Base-by-base conservation (phyloP, 2,113 vertebrate genomes). In the Engystomops pustulosus region DNA sequence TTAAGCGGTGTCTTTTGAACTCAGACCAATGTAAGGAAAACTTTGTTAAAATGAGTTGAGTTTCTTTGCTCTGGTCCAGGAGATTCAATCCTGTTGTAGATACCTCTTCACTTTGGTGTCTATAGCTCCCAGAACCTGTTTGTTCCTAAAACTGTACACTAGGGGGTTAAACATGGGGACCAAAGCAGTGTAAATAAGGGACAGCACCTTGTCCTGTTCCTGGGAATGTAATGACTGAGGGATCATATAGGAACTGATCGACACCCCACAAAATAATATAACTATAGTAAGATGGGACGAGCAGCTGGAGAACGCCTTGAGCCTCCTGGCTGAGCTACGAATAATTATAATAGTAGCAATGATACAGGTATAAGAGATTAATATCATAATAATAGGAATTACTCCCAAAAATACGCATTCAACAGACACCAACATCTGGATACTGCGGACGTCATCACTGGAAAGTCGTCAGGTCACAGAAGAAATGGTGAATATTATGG, bases 61-160 rank as follows among this genome's bases (percentile, higher is more conserved):
- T n/a, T n/a, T n/a, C n/a, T n/a, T n/a, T n/a, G n/a, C n/a, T n/a
- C n/a, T n/a, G n/a, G n/a, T n/a, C n/a, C n/a, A n/a, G n/a, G n/a
- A n/a, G n/a, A n/a, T n/a, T n/a, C n/a, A n/a, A n/a, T n/a, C n/a
- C n/a, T n/a, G n/a, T n/a, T n/a, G n/a, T n/a, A n/a, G n/a, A n/a
- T n/a, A n/a, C n/a, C n/a, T n/a, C n/a, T n/a, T n/a, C n/a, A n/a
- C n/a, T n/a, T n/a, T n/a, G n/a, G n/a, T n/a, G n/a, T 47, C 86
- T 55, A 89, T 86, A 45, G 87, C 87, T 5, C 74, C 12, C n/a
- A 81, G 87, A 85, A 90, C 89, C 17, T 89, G 86, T 72, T 82
- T 87, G 41, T 90, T 89, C 23, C 88, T 88, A 85, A 90, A 83
- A 49, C 88, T 89, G 23, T 89, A 90, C 53, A 89, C 88, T 58